Evolutionary conservation across 1,140 invertebrate species (phyloP).

Genomic region (Dendroctonus ponderosae): DNA sequence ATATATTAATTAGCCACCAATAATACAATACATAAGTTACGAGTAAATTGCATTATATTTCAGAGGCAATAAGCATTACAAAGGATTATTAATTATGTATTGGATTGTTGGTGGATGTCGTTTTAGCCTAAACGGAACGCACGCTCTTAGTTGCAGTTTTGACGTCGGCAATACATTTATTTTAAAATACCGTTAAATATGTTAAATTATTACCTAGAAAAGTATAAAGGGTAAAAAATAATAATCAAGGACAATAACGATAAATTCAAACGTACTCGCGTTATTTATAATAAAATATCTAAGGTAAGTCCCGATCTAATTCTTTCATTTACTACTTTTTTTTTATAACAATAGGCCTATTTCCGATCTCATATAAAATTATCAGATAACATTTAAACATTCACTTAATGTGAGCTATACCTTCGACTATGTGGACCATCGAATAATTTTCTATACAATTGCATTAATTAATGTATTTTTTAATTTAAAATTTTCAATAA

Average conservation of each 20-base stretch:
- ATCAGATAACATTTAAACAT: not conserved
- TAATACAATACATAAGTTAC: slow-evolving; percentile 21
- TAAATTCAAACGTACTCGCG: no score
- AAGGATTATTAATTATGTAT: slow-evolving; percentile 10
- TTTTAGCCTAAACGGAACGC: not conserved
- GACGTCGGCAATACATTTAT: not conserved
- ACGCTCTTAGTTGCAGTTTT: not conserved
- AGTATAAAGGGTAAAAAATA: not conserved
- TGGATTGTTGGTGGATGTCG: not conserved
- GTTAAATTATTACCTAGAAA: not conserved
- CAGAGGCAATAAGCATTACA: slow-evolving; percentile 6
- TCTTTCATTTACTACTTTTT: no score
- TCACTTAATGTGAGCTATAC: no score
- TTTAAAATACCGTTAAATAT: not conserved
- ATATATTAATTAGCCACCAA: slow-evolving; percentile 16
- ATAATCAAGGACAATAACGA: no score
- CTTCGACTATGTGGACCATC: no score
- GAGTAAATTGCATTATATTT: not conserved
- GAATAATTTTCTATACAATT: not conserved
- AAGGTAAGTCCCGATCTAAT: no score
- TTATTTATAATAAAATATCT: no score
- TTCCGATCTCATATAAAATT: not conserved
- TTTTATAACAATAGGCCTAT: slow-evolving; percentile 15
- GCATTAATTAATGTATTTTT: slow-evolving; percentile 1
- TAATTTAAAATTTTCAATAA: not conserved